Evolutionary conservation across 2,797 vertebrate species (phyloP).

Genomic region (Falco naumanni): DNA sequence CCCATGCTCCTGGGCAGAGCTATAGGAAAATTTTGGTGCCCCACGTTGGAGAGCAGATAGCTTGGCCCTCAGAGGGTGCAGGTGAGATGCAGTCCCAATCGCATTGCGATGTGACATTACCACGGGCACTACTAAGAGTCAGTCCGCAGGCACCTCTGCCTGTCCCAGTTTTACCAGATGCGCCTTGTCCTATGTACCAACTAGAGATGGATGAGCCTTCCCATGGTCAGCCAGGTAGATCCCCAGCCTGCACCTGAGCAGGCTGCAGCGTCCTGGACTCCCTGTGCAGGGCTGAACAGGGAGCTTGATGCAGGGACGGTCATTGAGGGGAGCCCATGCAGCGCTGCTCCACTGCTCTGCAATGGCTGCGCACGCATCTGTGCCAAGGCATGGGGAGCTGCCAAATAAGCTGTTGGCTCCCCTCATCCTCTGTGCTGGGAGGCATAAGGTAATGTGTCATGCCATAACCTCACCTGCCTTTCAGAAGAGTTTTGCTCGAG

Average conservation of each 20-base stretch:
- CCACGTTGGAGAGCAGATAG: not conserved
- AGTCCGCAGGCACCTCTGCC: rapidly evolving
- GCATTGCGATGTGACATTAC: no score
- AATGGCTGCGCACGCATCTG: rapidly evolving
- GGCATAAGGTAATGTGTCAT: rapidly evolving
- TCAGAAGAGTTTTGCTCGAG: not conserved
- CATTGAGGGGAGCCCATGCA: rapidly evolving
- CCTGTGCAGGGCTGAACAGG: not conserved
- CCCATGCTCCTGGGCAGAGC: not conserved
- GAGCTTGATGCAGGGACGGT: rapidly evolving
- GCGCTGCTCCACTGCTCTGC: rapidly evolving
- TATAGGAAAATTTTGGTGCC: not conserved
- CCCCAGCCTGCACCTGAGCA: not conserved
- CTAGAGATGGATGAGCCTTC: not conserved
- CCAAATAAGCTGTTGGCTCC: not conserved
- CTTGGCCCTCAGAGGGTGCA: not conserved
- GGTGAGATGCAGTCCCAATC: not conserved
- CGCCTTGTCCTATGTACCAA: not conserved
- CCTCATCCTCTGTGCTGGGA: rapidly evolving
- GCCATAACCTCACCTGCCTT: not conserved
- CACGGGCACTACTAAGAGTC: not conserved
- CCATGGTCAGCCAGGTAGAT: not conserved
- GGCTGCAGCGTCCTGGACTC: rapidly evolving
- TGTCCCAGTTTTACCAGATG: not conserved
- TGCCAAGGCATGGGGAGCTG: not conserved